Percentiles rank a stretch among this genome's conserved stretches.
Conservation (phyloP, 2,888 invertebrate genomes). For the Cephus pulcher region DNA sequence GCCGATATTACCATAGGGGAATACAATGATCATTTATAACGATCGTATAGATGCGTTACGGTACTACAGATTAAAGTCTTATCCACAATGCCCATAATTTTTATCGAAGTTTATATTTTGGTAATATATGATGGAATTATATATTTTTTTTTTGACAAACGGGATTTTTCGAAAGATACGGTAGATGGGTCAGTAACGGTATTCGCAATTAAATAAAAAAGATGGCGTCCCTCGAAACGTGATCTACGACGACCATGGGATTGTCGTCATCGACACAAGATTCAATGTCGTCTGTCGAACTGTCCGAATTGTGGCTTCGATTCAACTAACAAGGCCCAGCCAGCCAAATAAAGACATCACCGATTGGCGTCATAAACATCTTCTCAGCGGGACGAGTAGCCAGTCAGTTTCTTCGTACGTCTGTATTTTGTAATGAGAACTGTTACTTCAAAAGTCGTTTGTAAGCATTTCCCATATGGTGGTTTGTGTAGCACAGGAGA, state of each 20-base stretch:
- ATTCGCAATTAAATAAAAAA: background rate
- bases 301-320: conserved; percentile 5
- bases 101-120: background rate
- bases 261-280: background rate
- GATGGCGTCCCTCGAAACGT: background rate
- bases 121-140: background rate
- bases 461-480: background rate
- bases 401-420: conserved; percentile 29
- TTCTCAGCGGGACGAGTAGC: conserved; percentile 22
- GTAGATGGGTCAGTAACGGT: background rate
- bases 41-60: background rate
- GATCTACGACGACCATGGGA: background rate
- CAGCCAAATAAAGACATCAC: conserved; percentile 38
- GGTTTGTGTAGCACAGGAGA: background rate
- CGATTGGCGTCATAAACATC: conserved; percentile 37
- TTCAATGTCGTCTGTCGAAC: background rate
- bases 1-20: background rate
- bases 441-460: background rate
- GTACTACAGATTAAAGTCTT: background rate
- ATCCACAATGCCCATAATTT: background rate
- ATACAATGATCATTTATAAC: background rate
- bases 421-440: conserved; percentile 4
- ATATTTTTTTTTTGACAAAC: background rate
- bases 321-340: conserved; percentile 12
- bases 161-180: background rate